phyloP scores from a whole-genome alignment of 1,140 invertebrate genomes.

The Tachypleus tridentatus region DNA sequence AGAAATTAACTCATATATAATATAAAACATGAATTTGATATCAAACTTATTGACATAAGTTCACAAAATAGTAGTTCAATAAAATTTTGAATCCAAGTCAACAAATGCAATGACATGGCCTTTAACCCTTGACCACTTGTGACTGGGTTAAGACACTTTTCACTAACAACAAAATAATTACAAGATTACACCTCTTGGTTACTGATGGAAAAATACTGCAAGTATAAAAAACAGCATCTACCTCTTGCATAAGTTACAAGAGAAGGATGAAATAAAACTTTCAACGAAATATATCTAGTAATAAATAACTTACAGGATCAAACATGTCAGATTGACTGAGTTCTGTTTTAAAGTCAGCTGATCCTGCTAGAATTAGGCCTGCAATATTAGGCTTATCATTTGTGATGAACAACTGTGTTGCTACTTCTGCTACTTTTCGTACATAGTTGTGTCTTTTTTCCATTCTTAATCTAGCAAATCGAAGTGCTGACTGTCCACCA shows the following conservation, averaged over 20 bases:
- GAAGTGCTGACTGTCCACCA: constrained; percentile 97
- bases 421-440: constrained; percentile 97
- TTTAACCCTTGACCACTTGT: no score
- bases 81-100: no score
- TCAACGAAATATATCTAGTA: constrained; percentile 1
- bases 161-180: no score
- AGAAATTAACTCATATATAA: no score
- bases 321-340: constrained; percentile 99
- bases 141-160: no score
- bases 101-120: no score
- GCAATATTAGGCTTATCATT: constrained; percentile 96
- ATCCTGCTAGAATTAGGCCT: constrained; percentile 93
- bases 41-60: no score
- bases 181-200: no score
- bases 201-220: no score
- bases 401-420: constrained; percentile 90
- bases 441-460: constrained; percentile 99
- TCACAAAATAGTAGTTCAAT: no score
- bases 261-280: not conserved
- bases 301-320: constrained; percentile 67
- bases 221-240: no score
- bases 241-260: not conserved
- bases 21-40: no score
- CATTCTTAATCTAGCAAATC: constrained; percentile 98
- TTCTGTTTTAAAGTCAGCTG: constrained; percentile 99